Evolutionary conservation across 2,113 vertebrate species (phyloP).

Genomic region (Bos javanicus): DNA sequence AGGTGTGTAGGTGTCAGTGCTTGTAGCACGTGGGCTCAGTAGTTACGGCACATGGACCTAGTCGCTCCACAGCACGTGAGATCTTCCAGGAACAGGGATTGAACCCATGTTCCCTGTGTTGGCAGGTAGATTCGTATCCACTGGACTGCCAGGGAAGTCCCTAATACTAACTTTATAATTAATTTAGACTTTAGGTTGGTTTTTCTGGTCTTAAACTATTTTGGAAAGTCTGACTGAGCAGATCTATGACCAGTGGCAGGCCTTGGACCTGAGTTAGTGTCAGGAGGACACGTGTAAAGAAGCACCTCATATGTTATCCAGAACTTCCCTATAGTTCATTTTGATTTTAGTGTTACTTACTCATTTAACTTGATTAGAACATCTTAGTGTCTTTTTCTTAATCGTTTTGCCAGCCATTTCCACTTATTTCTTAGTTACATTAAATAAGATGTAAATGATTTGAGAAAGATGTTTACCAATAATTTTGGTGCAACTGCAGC

Average conservation of each 20-base stretch:
- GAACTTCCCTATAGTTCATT: neutral
- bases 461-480: neutral
- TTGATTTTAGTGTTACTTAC: neutral
- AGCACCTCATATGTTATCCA: neutral
- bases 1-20: neutral
- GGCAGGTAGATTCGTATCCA: neutral
- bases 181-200: neutral
- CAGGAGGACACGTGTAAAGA: neutral
- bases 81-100: neutral
- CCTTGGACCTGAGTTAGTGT: neutral
- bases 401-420: neutral
- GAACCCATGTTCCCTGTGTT: neutral
- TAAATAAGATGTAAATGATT: neutral
- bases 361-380: neutral
- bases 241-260: neutral
- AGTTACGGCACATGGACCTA: accelerated
- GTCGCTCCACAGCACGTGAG: neutral
- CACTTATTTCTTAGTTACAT: neutral
- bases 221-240: neutral
- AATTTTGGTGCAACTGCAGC: neutral
- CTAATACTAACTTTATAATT: neutral
- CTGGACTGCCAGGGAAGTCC: neutral
- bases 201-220: neutral
- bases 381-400: neutral
- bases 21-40: neutral